phyloP scores from a whole-genome alignment of 2,113 vertebrate genomes.

The Heptranchias perlo region DNA sequence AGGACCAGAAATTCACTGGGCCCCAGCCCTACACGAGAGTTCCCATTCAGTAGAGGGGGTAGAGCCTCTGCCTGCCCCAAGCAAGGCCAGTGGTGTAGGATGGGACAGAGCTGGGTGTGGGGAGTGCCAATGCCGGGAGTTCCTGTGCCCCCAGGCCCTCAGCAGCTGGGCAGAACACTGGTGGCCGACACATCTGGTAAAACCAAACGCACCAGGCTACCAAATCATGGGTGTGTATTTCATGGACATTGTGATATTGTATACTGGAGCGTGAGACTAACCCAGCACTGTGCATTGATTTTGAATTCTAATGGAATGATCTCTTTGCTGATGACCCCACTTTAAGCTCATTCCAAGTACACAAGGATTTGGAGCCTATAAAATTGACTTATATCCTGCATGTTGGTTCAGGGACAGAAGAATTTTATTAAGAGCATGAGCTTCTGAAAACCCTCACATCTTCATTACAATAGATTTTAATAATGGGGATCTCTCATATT shows the following conservation, averaged over 20 bases:
- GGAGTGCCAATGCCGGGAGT: background rate
- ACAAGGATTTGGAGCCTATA: slow-evolving; percentile 24
- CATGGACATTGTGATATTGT: background rate
- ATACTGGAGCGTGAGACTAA: background rate
- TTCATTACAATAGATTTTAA: background rate
- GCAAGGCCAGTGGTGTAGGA: background rate
- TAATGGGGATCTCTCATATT: background rate
- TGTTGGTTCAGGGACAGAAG: background rate
- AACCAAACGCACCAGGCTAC: background rate
- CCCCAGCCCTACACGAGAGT: background rate
- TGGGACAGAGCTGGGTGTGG: background rate
- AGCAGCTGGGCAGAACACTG: too few species aligned
- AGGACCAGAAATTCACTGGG: background rate
- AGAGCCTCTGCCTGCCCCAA: background rate
- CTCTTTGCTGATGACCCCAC: background rate
- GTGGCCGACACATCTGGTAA: background rate
- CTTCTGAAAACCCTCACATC: background rate
- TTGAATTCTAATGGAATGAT: slow-evolving; percentile 28
- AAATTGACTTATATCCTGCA: background rate
- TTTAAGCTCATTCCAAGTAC: background rate
- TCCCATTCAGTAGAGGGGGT: background rate
- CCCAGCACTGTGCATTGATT: slow-evolving; percentile 14
- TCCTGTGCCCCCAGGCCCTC: background rate
- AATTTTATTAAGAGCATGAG: background rate
- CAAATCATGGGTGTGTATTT: background rate